phyloP scores from a whole-genome alignment of 1,140 invertebrate species.

The Ylistrum balloti region DNA sequence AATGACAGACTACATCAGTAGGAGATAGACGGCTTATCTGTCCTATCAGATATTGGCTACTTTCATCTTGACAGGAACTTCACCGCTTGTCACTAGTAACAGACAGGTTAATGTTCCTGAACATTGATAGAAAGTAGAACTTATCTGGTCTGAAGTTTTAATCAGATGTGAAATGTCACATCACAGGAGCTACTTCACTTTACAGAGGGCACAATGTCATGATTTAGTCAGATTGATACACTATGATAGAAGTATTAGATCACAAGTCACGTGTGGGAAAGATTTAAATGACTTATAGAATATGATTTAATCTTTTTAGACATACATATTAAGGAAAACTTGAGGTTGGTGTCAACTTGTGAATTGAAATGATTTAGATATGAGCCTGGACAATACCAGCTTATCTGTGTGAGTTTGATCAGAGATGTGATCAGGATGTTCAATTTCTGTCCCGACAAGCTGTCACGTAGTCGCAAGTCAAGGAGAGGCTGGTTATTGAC shows the following conservation, averaged over 20 bases:
- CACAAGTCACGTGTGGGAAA: not conserved
- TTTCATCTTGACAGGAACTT: not conserved
- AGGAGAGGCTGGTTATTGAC: constrained; percentile 37
- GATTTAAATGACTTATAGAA: constrained; percentile 20
- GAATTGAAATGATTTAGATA: constrained; percentile 18
- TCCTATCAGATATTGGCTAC: not conserved
- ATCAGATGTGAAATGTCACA: constrained; percentile 22
- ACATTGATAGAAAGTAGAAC: not conserved
- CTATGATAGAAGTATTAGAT: not conserved
- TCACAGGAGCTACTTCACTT: not conserved
- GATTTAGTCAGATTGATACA: not conserved
- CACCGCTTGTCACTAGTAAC: not conserved
- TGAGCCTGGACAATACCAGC: constrained; percentile 8
- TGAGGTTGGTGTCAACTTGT: not conserved
- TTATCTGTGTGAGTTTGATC: not conserved
- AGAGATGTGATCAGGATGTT: not conserved
- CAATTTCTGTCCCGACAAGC: constrained; percentile 30
- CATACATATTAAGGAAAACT: not conserved
- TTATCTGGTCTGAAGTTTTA: not conserved
- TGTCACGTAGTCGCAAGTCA: constrained; percentile 29
- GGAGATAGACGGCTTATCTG: not conserved
- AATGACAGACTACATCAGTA: not conserved
- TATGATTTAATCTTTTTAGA: constrained; percentile 35
- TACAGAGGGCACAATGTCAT: not conserved
- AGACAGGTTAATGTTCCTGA: not conserved